Percentiles rank a stretch among this genome's conserved stretches.
Evolutionary conservation across 2,113 vertebrate species (phyloP).

Genomic region (Corythoichthys haematopterus): DNA sequence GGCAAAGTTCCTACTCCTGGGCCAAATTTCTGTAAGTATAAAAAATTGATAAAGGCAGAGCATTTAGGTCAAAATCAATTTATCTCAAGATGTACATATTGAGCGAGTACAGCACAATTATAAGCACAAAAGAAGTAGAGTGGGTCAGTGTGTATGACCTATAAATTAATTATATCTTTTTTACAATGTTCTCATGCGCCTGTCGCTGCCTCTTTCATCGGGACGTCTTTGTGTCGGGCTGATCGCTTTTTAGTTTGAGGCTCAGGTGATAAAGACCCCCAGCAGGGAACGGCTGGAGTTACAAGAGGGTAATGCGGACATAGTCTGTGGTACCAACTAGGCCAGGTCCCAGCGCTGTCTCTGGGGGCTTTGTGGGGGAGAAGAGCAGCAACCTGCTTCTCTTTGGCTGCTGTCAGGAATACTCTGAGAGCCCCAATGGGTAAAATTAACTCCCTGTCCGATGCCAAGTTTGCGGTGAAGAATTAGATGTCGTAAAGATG

Average conservation of each 20-base stretch:
- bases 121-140: slow-evolving; percentile 7
- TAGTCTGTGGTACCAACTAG: slow-evolving; percentile 42
- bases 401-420: slow-evolving; percentile 48
- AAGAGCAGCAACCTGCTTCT: slow-evolving; percentile 40
- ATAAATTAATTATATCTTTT: slow-evolving; percentile 10
- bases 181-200: slow-evolving; percentile 5
- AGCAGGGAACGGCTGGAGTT: slow-evolving; percentile 63
- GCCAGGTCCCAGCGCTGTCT: slow-evolving; percentile 45
- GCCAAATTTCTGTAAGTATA: slow-evolving; percentile 70
- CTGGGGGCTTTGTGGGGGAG: slow-evolving; percentile 28
- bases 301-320: slow-evolving; percentile 59
- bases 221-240: slow-evolving; percentile 9
- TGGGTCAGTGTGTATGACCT: slow-evolving; percentile 3
- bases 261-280: slow-evolving; percentile 61
- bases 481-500: slow-evolving; percentile 12
- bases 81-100: not conserved
- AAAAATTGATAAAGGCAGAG: not conserved
- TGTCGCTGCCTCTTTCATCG: slow-evolving; percentile 10
- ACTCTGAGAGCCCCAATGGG: slow-evolving; percentile 40
- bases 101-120: not conserved
- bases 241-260: slow-evolving; percentile 17
- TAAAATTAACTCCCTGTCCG: slow-evolving; percentile 34
- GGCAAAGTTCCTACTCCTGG: slow-evolving; percentile 69
- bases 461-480: slow-evolving; percentile 8
- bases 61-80: not conserved